Base-by-base conservation (phyloP, 2,888 invertebrate species). In the Coremacera marginata region DNA sequence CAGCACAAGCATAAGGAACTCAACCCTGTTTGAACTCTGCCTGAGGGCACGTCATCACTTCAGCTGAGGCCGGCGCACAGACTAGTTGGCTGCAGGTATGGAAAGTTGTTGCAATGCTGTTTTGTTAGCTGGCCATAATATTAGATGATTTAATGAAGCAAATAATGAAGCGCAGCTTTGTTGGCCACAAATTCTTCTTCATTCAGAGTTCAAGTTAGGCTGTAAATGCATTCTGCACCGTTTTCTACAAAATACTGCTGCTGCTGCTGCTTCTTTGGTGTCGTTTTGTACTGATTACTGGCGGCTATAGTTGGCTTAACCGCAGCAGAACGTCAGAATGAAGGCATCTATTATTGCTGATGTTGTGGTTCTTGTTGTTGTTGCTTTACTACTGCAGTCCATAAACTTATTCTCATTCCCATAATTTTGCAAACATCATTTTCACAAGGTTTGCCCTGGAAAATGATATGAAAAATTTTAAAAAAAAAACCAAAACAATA, bases 131-230 rank as follows among this genome's bases (percentile, higher is more conserved):
- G 27, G 27, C 14, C 60, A 34, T 34, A n/a, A 8, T 34, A 63
- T 63, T 63, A 63, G 63, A 63, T 63, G 63, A 63, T 19, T 63
- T 63, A 63, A 63, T 63, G 63, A 34, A 63, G 63, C 63, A 11
- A 11, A 62, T 62, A 5, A 62, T 63, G 16, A 34, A n/a, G n/a
- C 8, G 14, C 19, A 19, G 55, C 22, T 19, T n/a, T 55, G 2
- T 55, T 22, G n/a, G n/a, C 55, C 22, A 5, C 62, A 62, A 62
- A 16, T 27, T 62, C 31, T 62, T 62, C 25, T 27, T 62, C 25
- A 22, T 31, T 34, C 34, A n/a, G n/a, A n/a, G n/a, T 9, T 34
- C 9, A 3, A n/a, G 62, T 22, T 19, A 55, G 22, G 19, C 19
- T 22, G 3, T 22, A 22, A 55, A 19, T 22, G 55, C 5, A 19